A percentile compares a stretch with the other conserved stretches of the same genome.
Evolutionary conservation across 2,113 vertebrate species (phyloP).

Genomic region (Lota lota): DNA sequence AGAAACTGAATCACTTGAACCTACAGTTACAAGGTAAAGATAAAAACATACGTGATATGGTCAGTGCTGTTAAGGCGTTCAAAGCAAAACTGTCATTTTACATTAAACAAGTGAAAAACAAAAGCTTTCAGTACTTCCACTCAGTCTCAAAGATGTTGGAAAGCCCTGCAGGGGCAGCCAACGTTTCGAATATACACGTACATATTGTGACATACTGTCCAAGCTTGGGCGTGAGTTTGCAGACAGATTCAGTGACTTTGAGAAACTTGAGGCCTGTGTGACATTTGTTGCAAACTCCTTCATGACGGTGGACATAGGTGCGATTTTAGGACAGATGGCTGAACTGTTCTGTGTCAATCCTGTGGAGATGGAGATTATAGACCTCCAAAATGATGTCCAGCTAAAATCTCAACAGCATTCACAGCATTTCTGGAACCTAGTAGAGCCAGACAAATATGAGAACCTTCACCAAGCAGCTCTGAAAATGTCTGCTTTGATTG

Average conservation of each 20-base stretch:
- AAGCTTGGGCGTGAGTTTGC: conserved; percentile 37
- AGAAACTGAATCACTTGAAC: conserved; percentile 47
- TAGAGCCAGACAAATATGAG: conserved; percentile 9
- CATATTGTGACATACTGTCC: conserved; percentile 31
- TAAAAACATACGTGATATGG: conserved; percentile 36
- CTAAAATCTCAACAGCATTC: conserved; percentile 17
- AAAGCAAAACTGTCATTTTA: conserved; percentile 43
- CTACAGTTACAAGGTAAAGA: conserved; percentile 47
- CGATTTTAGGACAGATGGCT: background rate
- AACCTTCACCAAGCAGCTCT: background rate
- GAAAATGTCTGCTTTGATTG: conserved; percentile 17
- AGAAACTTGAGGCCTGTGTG: conserved; percentile 36
- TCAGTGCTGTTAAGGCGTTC: conserved; percentile 39
- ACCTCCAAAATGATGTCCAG: conserved; percentile 22
- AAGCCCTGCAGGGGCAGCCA: conserved; percentile 27
- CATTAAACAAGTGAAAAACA: conserved; percentile 38
- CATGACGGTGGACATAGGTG: conserved; percentile 25
- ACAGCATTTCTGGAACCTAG: conserved; percentile 12
- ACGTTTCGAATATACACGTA: too few species aligned
- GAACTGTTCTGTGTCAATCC: conserved; percentile 15
- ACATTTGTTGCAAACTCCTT: conserved; percentile 39
- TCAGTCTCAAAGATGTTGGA: conserved; percentile 35
- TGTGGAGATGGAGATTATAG: conserved; percentile 24
- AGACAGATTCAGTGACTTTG: conserved; percentile 31
- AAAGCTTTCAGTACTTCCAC: conserved; percentile 34